These are phyloP conservation scores for Eubasilissa splendida DNA, from an alignment of 2,888 invertebrate genomes.

Conservation along the genomic window DNA sequence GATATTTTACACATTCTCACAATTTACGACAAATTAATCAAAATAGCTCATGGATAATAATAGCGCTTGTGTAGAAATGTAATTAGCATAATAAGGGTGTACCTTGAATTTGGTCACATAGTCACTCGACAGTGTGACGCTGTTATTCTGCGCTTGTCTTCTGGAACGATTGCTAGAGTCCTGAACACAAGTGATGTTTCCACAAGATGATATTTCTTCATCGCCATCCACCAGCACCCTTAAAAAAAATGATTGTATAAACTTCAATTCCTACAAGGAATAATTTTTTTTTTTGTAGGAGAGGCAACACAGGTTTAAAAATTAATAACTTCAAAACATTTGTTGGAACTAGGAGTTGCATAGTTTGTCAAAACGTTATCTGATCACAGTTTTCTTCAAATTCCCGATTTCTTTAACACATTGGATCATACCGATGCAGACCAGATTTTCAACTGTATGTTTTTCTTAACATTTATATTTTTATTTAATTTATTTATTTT, in stretches of 20 bases:
- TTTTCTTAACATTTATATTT: no score
- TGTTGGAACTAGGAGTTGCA: no score
- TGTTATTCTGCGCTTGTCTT: conserved; percentile 60
- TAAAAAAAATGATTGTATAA: not conserved
- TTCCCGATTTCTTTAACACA: no score
- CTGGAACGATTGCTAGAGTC: conserved; percentile 24
- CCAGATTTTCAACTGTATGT: no score
- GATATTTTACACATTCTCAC: not conserved
- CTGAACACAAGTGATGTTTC: conserved; percentile 17
- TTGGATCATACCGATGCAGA: no score
- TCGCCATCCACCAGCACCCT: not conserved
- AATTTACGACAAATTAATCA: not conserved
- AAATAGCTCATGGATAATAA: not conserved
- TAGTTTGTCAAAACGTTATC: no score
- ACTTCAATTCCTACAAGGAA: not conserved
- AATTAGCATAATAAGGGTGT: conserved; percentile 22
- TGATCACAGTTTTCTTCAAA: no score
- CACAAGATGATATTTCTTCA: conserved; percentile 2
- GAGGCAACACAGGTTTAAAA: no score
- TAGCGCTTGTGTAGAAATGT: no score
- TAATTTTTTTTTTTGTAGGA: no score
- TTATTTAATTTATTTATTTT: no score
- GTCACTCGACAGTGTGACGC: conserved; percentile 65
- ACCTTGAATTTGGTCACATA: conserved; percentile 68
- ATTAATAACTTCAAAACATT: no score